Evolutionary conservation across 2,888 invertebrate species (phyloP), one percentile per base, ranked within the genome.

Genomic region (Acronicta leporina): DNA sequence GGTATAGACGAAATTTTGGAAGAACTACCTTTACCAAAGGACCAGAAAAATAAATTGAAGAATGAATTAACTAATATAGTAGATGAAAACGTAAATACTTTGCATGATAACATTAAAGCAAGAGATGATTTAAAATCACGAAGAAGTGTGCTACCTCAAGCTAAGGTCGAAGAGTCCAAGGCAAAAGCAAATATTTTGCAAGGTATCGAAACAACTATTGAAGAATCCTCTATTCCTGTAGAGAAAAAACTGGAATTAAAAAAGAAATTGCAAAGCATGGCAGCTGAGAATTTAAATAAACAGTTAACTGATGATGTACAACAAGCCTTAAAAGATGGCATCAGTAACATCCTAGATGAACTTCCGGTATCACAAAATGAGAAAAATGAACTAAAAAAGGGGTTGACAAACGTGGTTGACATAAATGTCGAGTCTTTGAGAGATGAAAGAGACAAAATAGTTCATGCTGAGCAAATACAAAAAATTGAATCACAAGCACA

Each of bases 1-100:
- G 16, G 30, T 10, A 65, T 79, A n/a, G 48, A 70, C 35, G 58
- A 75, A 20, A 41, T 75, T 5, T 45, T 61, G 15, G 46, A 75
- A 27, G 54, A 55, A 38, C 40, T 58, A 30, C 14, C 57, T 7
- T 33, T 64, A 10, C 14, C 61, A 6, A 63, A 30, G 48, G 57
- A 58, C 0, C 63, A 69, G 44, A 75, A 62, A 40, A 57, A 64
- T 25, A 49, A 51, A 33, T 55, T 66, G 3, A 67, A 67, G 47
- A 60, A 44, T 6, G 50, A 60, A n/a, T 46, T 83, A 20, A 63
- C 54, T 11, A 40, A 67, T 25, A 61, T 54, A 35, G 33, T 27
- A 0, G 44, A 62, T 27, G 46, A 40, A 10, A 30, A 41, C 20
- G 16, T 46, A 5, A 30, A 5, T 1, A 13, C 13, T 7, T 41